Evolutionary conservation across 2,797 vertebrate genomes (phyloP).

Genomic region (Anolis apletophallus): DNA sequence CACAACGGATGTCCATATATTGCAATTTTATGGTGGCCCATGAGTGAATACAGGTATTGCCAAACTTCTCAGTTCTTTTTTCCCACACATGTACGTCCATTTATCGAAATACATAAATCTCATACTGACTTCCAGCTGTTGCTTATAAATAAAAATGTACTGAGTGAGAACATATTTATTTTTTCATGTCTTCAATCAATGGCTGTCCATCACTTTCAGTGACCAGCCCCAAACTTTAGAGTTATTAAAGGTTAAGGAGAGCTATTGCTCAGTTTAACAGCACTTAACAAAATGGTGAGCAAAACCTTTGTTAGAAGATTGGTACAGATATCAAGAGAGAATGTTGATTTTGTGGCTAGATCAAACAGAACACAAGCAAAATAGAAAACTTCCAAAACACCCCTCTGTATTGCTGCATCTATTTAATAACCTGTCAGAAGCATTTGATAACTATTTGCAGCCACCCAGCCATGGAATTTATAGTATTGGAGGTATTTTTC

Average conservation of each 20-base stretch:
- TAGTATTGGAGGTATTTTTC: constrained; percentile 27
- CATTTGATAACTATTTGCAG: constrained; percentile 34
- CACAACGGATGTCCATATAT: no score
- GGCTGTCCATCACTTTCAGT: background rate
- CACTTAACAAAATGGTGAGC: background rate
- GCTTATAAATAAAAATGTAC: no score
- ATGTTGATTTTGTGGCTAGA: background rate
- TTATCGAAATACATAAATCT: no score
- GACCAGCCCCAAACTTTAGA: no score
- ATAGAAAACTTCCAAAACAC: background rate
- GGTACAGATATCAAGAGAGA: background rate
- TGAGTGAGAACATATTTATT: background rate
- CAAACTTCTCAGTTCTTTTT: no score
- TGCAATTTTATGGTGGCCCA: no score
- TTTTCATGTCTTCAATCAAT: background rate
- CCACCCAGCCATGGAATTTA: constrained; percentile 22
- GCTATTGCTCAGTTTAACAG: background rate
- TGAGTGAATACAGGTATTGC: no score
- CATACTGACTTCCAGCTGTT: no score
- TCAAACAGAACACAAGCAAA: no score
- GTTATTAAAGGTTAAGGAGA: background rate
- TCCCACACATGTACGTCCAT: no score
- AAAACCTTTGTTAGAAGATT: background rate
- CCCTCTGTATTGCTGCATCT: background rate
- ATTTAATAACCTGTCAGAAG: constrained; percentile 35